Percentiles rank a stretch among this genome's conserved stretches.
Conservation (phyloP, 2,888 invertebrate genomes). For the Physocephala rufipes region DNA sequence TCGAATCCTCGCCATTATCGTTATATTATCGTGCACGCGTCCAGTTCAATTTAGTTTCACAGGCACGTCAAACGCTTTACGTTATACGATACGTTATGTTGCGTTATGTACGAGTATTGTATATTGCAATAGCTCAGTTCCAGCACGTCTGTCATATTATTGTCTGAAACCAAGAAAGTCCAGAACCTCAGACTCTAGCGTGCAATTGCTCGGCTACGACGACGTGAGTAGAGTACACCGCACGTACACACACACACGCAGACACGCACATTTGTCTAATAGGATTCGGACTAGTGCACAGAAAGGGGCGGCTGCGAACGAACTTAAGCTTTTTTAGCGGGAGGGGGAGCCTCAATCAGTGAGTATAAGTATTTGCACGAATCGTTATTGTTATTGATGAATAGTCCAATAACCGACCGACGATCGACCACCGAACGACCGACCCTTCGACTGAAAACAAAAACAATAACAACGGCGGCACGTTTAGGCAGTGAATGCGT, state of each 20-base stretch:
- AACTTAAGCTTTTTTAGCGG: conserved; percentile 5
- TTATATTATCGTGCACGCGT: conserved; percentile 41
- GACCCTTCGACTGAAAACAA: conserved; percentile 24
- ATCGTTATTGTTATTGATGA: neutral
- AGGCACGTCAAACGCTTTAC: conserved; percentile 49
- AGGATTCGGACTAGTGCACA: conserved; percentile 40
- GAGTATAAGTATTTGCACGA: conserved; percentile 18
- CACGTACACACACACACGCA: conserved; percentile 32
- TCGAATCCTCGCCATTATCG: conserved; percentile 41
- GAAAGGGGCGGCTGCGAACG: conserved; percentile 39
- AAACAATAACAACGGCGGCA: conserved; percentile 39
- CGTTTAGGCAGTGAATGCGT: conserved; percentile 53
- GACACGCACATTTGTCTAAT: conserved; percentile 41
- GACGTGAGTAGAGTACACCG: too few species aligned
- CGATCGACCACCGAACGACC: conserved; percentile 15
- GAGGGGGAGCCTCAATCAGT: conserved; percentile 11
- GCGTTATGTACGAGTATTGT: neutral
- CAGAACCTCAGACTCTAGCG: conserved; percentile 33
- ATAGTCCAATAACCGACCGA: conserved; percentile 17
- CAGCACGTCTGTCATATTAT: conserved; percentile 52
- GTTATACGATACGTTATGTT: conserved; percentile 28
- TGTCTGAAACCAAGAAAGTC: conserved; percentile 37
- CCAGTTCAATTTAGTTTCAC: conserved; percentile 48
- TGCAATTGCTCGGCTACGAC: conserved; percentile 25
- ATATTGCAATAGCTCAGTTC: conserved; percentile 22